phyloP scores from a whole-genome alignment of 2,888 invertebrate genomes.

The Eucriotettix oculatus region DNA sequence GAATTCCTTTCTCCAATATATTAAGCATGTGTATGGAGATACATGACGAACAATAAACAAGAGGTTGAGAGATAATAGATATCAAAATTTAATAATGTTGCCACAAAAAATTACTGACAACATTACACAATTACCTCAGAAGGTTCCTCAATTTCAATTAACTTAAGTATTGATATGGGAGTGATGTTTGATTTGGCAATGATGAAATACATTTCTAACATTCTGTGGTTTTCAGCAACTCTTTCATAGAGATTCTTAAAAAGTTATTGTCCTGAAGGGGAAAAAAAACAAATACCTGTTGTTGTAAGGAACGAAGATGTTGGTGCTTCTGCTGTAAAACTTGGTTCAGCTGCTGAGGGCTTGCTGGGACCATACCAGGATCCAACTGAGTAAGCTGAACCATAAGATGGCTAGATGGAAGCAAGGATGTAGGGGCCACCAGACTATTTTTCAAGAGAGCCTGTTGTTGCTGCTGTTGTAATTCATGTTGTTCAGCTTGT shows the following conservation, averaged over 20 bases:
- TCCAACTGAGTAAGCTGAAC: constrained; percentile 41
- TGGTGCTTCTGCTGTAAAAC: constrained; percentile 16
- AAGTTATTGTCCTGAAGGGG: neutral
- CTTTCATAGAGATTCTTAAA: neutral
- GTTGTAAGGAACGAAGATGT: constrained; percentile 26
- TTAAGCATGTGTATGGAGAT: too few species aligned
- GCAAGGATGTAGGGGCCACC: constrained; percentile 19
- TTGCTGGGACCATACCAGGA: constrained; percentile 30
- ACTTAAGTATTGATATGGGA: too few species aligned
- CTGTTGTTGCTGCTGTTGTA: constrained; percentile 8
- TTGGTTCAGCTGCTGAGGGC: constrained; percentile 28
- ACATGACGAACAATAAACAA: too few species aligned
- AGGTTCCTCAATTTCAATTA: too few species aligned
- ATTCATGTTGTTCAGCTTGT: constrained; percentile 17
- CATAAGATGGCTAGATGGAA: constrained; percentile 36
- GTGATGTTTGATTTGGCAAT: too few species aligned
- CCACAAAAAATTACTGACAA: too few species aligned
- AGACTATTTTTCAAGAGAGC: constrained; percentile 1
- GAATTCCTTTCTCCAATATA: too few species aligned
- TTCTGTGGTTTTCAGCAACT: neutral
- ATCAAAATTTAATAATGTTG: too few species aligned
- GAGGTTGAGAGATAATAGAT: too few species aligned
- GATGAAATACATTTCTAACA: too few species aligned
- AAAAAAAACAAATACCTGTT: constrained; percentile 5
- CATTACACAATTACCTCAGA: too few species aligned